A percentile compares a stretch with the other conserved stretches of the same genome.
Conservation (phyloP, 2,797 vertebrate genomes). For the Myotis pilosus region DNA sequence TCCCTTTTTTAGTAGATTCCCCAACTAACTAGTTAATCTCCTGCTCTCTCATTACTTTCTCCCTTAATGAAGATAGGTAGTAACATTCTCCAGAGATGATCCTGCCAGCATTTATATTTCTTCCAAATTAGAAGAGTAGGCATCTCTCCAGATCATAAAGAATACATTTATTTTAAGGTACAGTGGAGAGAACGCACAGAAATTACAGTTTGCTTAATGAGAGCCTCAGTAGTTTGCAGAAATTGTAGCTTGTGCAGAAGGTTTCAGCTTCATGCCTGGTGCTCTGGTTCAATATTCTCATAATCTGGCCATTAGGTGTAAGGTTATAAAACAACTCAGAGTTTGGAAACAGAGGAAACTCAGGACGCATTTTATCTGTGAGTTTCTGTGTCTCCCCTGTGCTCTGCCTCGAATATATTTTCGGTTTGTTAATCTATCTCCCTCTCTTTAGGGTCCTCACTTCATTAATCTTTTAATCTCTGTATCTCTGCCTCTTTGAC, state of each 20-base stretch:
- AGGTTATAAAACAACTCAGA: neutral
- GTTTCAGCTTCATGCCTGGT: neutral
- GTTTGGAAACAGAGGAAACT: neutral
- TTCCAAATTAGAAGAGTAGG: conserved; percentile 74
- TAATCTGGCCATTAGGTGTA: neutral
- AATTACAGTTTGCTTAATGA: conserved; percentile 76
- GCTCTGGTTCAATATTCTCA: neutral
- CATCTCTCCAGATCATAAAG: conserved; percentile 75
- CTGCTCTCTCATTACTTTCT: conserved; percentile 63
- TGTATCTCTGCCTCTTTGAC: neutral
- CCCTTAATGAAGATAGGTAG: conserved; percentile 66
- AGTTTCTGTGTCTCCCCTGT: neutral
- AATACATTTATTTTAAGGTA: conserved; percentile 78
- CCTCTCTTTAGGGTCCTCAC: neutral
- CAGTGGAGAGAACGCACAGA: conserved; percentile 71
- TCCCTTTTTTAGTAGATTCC: conserved; percentile 47
- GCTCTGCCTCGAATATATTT: neutral
- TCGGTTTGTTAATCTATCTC: neutral
- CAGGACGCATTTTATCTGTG: neutral
- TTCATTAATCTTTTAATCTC: neutral
- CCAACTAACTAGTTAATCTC: conserved; percentile 69
- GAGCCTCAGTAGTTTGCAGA: conserved; percentile 47
- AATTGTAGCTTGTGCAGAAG: conserved; percentile 10
- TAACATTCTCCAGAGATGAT: conserved; percentile 54
- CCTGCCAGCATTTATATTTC: conserved; percentile 70